Percentiles rank a stretch among this genome's conserved stretches.
Evolutionary conservation across 2,797 vertebrate genomes (phyloP).

Genomic region (Epinephelus coioides): DNA sequence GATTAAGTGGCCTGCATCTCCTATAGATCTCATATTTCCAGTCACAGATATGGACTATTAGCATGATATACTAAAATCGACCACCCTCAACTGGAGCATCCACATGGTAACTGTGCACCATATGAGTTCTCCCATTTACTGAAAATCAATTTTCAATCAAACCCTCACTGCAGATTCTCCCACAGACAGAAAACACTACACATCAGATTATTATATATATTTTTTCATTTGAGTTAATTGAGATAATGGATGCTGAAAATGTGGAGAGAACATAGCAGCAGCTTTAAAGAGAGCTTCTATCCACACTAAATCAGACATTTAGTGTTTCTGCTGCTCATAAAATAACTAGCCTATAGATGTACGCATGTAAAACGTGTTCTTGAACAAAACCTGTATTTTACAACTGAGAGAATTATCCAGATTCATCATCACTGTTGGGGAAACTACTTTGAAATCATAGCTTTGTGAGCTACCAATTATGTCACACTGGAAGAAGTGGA

Average conservation of each 20-base stretch:
- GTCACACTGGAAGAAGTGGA: too few species aligned
- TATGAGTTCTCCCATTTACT: conserved; percentile 15
- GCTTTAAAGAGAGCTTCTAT: not conserved
- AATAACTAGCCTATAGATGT: not conserved
- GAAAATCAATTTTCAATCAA: conserved; percentile 54
- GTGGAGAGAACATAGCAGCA: not conserved
- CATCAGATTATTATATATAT: not conserved
- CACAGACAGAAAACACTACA: not conserved
- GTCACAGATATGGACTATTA: conserved; percentile 9
- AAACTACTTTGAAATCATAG: too few species aligned
- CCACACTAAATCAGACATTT: not conserved
- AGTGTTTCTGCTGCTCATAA: not conserved
- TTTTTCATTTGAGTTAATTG: not conserved
- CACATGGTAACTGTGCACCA: not conserved
- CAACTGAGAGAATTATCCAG: conserved; percentile 1
- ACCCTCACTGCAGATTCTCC: conserved; percentile 3
- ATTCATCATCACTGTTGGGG: not conserved
- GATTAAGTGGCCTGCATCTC: conserved; percentile 11
- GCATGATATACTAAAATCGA: not conserved
- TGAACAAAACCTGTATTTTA: conserved; percentile 9
- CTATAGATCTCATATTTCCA: not conserved
- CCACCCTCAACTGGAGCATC: not conserved
- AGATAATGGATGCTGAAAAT: not conserved
- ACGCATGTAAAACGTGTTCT: not conserved
- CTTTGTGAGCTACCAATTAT: too few species aligned